Conservation (phyloP, 2,888 invertebrate species). For the Ecdyonurus torrentis region DNA sequence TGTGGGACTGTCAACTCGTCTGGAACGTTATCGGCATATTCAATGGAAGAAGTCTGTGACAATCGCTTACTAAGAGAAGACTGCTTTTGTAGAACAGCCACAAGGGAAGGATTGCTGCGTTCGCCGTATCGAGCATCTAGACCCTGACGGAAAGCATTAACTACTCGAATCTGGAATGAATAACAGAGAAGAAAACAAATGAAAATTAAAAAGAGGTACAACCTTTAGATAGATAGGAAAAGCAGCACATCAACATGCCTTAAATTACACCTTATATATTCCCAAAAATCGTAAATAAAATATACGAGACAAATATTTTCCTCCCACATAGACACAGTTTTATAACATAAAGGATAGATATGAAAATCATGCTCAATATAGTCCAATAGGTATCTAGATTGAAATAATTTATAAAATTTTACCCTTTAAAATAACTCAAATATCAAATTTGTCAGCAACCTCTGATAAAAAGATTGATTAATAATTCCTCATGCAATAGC, state of each 20-base stretch:
- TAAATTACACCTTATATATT: conserved; percentile 6
- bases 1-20: conserved; percentile 79
- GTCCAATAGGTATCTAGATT: too few relatives aligned
- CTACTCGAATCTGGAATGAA: conserved; percentile 93
- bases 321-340: too few relatives aligned
- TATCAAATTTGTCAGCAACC: too few relatives aligned
- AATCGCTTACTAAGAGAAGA: conserved; percentile 81
- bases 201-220: conserved; percentile 13
- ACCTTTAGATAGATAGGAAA: conserved; percentile 6
- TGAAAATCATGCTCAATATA: too few relatives aligned
- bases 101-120: conserved; percentile 80
- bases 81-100: conserved; percentile 87
- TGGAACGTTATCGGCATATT: conserved; percentile 77
- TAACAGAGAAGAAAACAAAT: conserved; percentile 14
- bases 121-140: conserved; percentile 89
- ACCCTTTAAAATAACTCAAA: too few relatives aligned
- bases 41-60: conserved; percentile 82
- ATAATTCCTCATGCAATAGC: too few relatives aligned
- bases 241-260: conserved; percentile 9
- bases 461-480: too few relatives aligned
- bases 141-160: conserved; percentile 99
- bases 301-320: too few relatives aligned
- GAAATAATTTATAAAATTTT: too few relatives aligned
- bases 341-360: too few relatives aligned
- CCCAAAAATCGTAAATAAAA: conserved; percentile 3